Conservation (phyloP, 2,113 vertebrate genomes). For the Corythornis cristatus region DNA sequence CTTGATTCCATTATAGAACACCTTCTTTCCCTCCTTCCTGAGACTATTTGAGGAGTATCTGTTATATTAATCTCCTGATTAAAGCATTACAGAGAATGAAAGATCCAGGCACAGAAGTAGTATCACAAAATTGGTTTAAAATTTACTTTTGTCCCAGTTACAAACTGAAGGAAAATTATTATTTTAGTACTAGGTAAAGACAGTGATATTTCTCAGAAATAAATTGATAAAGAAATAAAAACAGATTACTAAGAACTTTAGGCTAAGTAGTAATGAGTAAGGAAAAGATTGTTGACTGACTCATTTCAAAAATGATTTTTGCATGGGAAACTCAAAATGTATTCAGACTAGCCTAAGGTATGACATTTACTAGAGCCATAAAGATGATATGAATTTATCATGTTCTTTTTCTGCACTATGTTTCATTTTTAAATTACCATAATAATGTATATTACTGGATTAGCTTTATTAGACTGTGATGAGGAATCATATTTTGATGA, state of each 20-base stretch:
- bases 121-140: conserved; percentile 23
- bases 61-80: conserved; percentile 60
- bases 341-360: conserved; percentile 77
- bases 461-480: conserved; percentile 63
- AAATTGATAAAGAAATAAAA: conserved; percentile 75
- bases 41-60: conserved; percentile 40
- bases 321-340: conserved; percentile 67
- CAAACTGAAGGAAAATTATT: conserved; percentile 62
- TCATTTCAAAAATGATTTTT: conserved; percentile 73
- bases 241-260: conserved; percentile 70
- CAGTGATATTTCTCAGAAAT: conserved; percentile 71
- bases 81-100: conserved; percentile 46
- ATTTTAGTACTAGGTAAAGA: conserved; percentile 51
- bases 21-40: neutral
- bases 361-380: conserved; percentile 78
- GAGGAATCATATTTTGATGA: conserved; percentile 72
- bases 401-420: conserved; percentile 64
- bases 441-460: conserved; percentile 70
- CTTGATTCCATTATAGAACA: conserved; percentile 32
- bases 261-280: conserved; percentile 75
- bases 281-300: conserved; percentile 75
- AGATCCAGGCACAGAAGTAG: conserved; percentile 36
- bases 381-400: conserved; percentile 77
- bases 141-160: conserved; percentile 54
- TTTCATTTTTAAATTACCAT: conserved; percentile 77